A percentile compares a stretch with the other conserved stretches of the same genome.
Evolutionary conservation across 2,113 vertebrate genomes (phyloP).

Genomic region (Sorex fumeus): DNA sequence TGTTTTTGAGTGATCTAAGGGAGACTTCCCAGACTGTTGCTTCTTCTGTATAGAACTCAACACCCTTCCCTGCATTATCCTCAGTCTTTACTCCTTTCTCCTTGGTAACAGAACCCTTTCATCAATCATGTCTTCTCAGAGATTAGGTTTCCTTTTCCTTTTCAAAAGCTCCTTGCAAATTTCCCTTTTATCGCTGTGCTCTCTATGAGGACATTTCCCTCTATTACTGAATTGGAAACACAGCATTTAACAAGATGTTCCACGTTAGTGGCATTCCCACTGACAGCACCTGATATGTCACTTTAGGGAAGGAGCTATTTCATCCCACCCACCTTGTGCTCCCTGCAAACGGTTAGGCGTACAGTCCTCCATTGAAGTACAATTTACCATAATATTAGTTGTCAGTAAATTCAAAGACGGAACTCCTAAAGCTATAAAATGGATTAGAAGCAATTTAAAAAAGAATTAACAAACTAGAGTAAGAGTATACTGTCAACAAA

Average conservation of each 20-base stretch:
- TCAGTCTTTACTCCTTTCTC: background rate
- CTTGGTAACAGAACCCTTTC: background rate
- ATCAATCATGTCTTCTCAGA: slow-evolving; percentile 22
- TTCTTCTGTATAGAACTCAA: background rate
- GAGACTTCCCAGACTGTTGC: slow-evolving; percentile 1
- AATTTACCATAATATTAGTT: slow-evolving; percentile 91
- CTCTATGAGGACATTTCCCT: slow-evolving; percentile 76
- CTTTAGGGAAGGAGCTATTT: slow-evolving; percentile 77
- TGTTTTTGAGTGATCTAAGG: slow-evolving; percentile 14
- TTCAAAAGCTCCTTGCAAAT: background rate
- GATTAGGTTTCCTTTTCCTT: background rate
- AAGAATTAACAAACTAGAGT: slow-evolving; percentile 94
- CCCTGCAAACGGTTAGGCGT: slow-evolving; percentile 85
- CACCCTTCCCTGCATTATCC: slow-evolving; percentile 43
- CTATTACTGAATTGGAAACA: slow-evolving; percentile 73
- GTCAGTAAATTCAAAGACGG: slow-evolving; percentile 92
- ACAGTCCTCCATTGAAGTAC: slow-evolving; percentile 83
- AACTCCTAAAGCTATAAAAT: slow-evolving; percentile 93
- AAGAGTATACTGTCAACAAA: slow-evolving; percentile 95
- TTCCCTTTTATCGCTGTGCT: slow-evolving; percentile 53
- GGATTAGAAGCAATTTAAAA: slow-evolving; percentile 93
- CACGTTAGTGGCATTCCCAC: slow-evolving; percentile 62
- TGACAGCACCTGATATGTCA: slow-evolving; percentile 83
- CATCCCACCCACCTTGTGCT: slow-evolving; percentile 89
- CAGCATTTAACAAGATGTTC: slow-evolving; percentile 84